Percentiles rank a stretch among this genome's conserved stretches.
phyloP scores from a whole-genome alignment of 2,797 vertebrate genomes.

The Phrynocephalus vlangalii region DNA sequence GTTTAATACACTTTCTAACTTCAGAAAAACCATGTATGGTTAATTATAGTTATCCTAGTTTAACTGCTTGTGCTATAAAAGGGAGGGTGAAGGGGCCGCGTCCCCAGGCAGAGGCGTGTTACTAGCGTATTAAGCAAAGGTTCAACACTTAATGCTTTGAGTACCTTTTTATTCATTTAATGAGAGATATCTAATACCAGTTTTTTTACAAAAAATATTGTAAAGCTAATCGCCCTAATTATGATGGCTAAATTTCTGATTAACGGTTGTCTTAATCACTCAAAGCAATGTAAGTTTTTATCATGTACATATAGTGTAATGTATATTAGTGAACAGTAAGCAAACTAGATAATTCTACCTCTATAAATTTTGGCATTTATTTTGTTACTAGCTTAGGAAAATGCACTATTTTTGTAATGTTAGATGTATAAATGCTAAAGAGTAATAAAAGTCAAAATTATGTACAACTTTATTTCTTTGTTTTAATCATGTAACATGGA shows the following conservation, averaged over 20 bases:
- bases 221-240: constrained; percentile 37
- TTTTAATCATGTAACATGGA: not conserved
- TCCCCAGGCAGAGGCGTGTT: not conserved
- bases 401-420: constrained; percentile 76
- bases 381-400: constrained; percentile 80
- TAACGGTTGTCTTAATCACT: constrained; percentile 71
- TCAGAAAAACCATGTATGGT: not conserved
- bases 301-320: constrained; percentile 69
- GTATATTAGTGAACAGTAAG: constrained; percentile 77
- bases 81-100: not conserved
- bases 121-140: not conserved
- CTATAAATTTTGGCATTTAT: constrained; percentile 78
- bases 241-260: constrained; percentile 64
- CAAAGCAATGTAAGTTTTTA: constrained; percentile 67
- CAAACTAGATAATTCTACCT: constrained; percentile 83
- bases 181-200: constrained; percentile 4
- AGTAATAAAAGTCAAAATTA: constrained; percentile 73
- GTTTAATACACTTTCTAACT: not conserved
- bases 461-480: constrained; percentile 13
- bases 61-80: not conserved
- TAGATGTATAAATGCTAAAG: constrained; percentile 73
- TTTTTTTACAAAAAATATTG: constrained; percentile 2
- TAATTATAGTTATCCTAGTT: not conserved
- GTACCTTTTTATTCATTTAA: constrained; percentile 20
- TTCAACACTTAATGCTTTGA: not conserved